phyloP scores from a whole-genome alignment of 2,797 vertebrate genomes.

The Harpagifer antarcticus region DNA sequence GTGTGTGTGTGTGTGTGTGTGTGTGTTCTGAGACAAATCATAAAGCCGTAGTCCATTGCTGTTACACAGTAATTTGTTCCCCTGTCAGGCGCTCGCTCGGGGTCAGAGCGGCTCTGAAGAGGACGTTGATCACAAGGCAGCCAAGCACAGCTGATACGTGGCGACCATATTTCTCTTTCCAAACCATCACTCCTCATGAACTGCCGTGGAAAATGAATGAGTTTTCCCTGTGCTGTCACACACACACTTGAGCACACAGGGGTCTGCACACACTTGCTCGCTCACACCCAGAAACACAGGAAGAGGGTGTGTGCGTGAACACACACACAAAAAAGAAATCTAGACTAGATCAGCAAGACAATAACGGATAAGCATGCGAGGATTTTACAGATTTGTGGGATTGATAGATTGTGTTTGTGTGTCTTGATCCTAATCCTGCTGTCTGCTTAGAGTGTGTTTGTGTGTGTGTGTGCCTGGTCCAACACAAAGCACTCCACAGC shows the following conservation, averaged over 20 bases:
- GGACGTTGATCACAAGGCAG: conserved; percentile 46
- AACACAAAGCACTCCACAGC: not conserved
- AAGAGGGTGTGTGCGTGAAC: not conserved
- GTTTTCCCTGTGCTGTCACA: conserved; percentile 16
- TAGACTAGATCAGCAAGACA: conserved; percentile 51
- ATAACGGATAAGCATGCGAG: conserved; percentile 28
- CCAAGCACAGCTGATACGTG: conserved; percentile 20
- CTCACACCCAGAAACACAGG: conserved; percentile 4
- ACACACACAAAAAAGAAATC: conserved; percentile 24
- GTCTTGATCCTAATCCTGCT: conserved; percentile 45
- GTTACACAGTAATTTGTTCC: conserved; percentile 55
- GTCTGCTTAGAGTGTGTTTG: conserved; percentile 17
- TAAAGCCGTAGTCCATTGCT: conserved; percentile 38
- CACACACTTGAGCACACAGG: conserved; percentile 3
- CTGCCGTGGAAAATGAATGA: conserved; percentile 19
- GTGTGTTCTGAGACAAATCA: conserved; percentile 28
- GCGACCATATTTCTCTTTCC: conserved; percentile 34
- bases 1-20: conserved; percentile 3
- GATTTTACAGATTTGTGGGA: conserved; percentile 49
- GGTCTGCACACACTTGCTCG: conserved; percentile 24
- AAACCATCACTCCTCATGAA: conserved; percentile 18
- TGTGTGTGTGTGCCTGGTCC: conserved; percentile 18
- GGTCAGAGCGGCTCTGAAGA: conserved; percentile 20
- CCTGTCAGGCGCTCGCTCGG: conserved; percentile 41
- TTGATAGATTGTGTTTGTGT: conserved; percentile 33